Conservation (phyloP, 2,888 invertebrate species). For the Hipparchia semele region DNA sequence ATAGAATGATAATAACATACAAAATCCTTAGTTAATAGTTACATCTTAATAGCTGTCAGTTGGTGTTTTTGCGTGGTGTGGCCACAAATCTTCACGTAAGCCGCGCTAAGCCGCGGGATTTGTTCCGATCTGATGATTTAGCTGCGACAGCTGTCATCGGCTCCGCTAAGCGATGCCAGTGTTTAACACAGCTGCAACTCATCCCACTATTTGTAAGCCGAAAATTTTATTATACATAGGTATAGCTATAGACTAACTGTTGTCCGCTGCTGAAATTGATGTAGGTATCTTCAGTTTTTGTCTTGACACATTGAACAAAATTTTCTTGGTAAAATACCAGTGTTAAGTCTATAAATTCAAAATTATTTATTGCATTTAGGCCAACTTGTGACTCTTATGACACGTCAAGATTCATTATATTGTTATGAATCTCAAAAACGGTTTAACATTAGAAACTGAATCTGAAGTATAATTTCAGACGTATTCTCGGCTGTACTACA, state of each 20-base stretch:
- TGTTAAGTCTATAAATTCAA: too few relatives aligned
- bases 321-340: too few relatives aligned
- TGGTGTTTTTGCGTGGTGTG: constrained; percentile 20
- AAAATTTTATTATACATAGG: not conserved
- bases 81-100: constrained; percentile 45
- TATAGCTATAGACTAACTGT: not conserved
- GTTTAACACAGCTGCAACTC: constrained; percentile 45
- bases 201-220: not conserved
- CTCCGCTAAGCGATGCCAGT: constrained; percentile 35
- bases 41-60: constrained; percentile 9
- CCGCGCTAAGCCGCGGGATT: constrained; percentile 58
- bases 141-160: constrained; percentile 70
- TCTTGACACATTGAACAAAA: too few relatives aligned
- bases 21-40: constrained; percentile 12
- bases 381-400: too few relatives aligned
- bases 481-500: too few relatives aligned
- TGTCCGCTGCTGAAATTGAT: not conserved
- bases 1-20: too few relatives aligned
- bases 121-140: constrained; percentile 59
- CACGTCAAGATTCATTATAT: too few relatives aligned
- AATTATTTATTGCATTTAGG: too few relatives aligned
- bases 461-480: too few relatives aligned
- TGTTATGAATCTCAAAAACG: too few relatives aligned
- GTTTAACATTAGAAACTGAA: too few relatives aligned
- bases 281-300: too few relatives aligned